Evolutionary conservation across 2,797 vertebrate genomes (phyloP), one percentile per base, ranked within the genome.

Genomic region (Molossus alvarezi): DNA sequence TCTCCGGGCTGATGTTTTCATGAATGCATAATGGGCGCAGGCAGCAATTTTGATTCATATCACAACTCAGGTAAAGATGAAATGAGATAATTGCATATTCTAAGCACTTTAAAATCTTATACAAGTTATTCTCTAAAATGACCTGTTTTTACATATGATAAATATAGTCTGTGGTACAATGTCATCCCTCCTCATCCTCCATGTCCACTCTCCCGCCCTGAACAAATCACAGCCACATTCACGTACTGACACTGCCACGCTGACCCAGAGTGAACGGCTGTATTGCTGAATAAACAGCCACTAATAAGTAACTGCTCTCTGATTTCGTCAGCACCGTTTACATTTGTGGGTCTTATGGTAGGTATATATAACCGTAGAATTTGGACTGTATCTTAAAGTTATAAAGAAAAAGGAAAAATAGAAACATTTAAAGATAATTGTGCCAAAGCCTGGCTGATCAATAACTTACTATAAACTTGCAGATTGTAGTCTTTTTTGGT

Each of bases 401-500:
- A 53, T 0, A 8, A 82, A 92, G 69, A 58, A 60, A 58, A 45
- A 62, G 13, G 37, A 60, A 75, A 27, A 3, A 57, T n/a, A 33
- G 27, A 62, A 90, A 84, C 8, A 29, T 75, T 86, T 8, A 76
- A 25, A n/a, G 25, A 80, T 60, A 77, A 72, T 3, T 79, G 53
- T 45, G 53, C 25, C 33, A 2, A 82, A 85, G 27, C 13, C 20
- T 37, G 20, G 33, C 15, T 67, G 62, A 60, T 48, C 65, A 48
- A 48, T 53, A 9, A 97, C 98, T 91, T 98, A 99, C 99, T 98
- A 12, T 99, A 99, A 88, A 99, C 99, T 97, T 99, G 98, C 75
- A 99, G 98, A 89, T 60, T 99, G 98, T 99, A 99, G 87, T 99
- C 99, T 89, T 99, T 99, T 96, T 97, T 98, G 57, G 98, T 95